These are phyloP conservation scores for Acinonyx jubatus DNA, from an alignment of 2,113 vertebrate genomes.

Conservation along the genomic window DNA sequence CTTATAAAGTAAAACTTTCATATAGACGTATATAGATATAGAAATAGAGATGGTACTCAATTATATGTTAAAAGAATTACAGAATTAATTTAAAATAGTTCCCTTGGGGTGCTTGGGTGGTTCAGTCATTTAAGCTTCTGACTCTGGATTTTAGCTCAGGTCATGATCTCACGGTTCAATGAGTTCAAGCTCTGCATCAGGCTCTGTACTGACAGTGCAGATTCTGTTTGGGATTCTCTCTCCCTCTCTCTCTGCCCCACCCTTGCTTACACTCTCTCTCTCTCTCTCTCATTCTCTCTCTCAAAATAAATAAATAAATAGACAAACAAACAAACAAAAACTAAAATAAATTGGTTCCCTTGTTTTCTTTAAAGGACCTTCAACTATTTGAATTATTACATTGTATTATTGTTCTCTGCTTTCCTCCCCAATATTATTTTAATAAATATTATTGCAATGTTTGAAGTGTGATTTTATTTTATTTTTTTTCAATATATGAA, in stretches of 20 bases:
- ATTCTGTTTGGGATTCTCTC: too few relatives aligned
- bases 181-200: too few relatives aligned
- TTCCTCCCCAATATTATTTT: neutral
- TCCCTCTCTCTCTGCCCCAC: too few relatives aligned
- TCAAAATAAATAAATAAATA: too few relatives aligned
- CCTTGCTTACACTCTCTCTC: too few relatives aligned
- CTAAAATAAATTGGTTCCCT: neutral
- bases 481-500: too few relatives aligned
- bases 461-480: neutral
- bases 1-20: neutral
- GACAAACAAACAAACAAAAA: too few relatives aligned
- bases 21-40: neutral
- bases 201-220: too few relatives aligned
- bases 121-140: too few relatives aligned
- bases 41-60: neutral
- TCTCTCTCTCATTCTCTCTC: too few relatives aligned
- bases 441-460: neutral
- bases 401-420: neutral
- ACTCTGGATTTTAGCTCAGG: too few relatives aligned
- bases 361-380: neutral
- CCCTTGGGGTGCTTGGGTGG: neutral
- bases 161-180: too few relatives aligned
- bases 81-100: neutral
- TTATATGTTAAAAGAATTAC: neutral
- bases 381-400: neutral